These are phyloP conservation scores for Phaethon lepturus DNA, from an alignment of 2,113 vertebrate species.

Conservation along the genomic window DNA sequence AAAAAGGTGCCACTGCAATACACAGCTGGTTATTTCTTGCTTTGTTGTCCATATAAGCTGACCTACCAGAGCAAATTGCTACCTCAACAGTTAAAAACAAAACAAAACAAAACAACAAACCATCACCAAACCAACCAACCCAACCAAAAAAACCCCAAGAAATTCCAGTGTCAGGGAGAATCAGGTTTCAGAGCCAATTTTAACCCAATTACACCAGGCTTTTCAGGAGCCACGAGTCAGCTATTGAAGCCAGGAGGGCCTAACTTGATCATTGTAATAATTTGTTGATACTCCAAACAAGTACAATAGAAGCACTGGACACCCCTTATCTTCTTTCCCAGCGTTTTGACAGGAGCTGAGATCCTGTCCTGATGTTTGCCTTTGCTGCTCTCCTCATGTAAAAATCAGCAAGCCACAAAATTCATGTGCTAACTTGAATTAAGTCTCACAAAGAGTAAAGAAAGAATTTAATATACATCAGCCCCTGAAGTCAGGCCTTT, in stretches of 20 bases:
- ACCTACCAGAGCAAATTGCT: background rate
- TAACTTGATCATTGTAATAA: background rate
- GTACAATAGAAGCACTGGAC: background rate
- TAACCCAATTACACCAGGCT: rapidly evolving
- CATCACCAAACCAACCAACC: background rate
- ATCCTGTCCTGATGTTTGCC: background rate
- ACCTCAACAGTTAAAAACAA: background rate
- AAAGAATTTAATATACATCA: background rate
- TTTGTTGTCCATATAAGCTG: background rate
- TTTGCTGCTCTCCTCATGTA: background rate
- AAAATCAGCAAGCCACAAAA: background rate
- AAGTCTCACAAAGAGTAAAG: background rate
- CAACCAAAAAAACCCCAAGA: background rate
- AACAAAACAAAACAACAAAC: background rate
- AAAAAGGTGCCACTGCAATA: background rate
- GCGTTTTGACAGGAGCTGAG: background rate
- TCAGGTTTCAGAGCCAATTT: background rate
- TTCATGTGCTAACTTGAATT: background rate
- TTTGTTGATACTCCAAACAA: background rate
- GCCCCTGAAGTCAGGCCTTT: background rate
- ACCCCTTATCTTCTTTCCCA: background rate
- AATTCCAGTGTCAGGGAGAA: background rate
- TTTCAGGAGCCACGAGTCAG: background rate
- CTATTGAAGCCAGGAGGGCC: background rate
- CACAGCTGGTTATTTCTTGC: background rate